These are phyloP conservation scores for Odontesthes bonariensis DNA, from an alignment of 2,113 vertebrate genomes.

Conservation along the genomic window DNA sequence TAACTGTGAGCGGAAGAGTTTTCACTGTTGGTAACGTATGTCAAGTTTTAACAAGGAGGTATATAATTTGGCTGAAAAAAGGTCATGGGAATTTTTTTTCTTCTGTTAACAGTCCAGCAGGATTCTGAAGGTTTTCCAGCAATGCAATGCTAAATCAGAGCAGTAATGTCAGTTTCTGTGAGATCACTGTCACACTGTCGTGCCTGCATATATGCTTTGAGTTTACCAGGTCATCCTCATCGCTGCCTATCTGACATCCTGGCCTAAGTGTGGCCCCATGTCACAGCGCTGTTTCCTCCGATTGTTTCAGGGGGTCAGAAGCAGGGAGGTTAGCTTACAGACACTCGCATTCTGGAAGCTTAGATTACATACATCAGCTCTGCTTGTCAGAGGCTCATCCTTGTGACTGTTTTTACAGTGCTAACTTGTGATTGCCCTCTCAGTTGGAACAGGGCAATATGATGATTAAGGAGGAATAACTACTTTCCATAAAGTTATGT, in stretches of 20 bases:
- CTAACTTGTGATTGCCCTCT: slow-evolving; percentile 2
- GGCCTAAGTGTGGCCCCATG: slow-evolving; percentile 53
- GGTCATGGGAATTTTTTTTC: neutral
- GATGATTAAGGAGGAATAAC: neutral
- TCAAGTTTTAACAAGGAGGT: neutral
- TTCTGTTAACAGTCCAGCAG: neutral
- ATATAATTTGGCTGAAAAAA: neutral
- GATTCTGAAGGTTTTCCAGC: neutral
- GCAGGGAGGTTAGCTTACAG: slow-evolving; percentile 48
- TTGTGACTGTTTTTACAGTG: slow-evolving; percentile 47
- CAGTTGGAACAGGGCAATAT: neutral
- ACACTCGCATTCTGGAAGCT: slow-evolving; percentile 28
- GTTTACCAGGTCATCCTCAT: slow-evolving; percentile 25
- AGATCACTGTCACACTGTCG: neutral
- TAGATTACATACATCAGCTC: slow-evolving; percentile 4
- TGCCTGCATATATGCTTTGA: neutral
- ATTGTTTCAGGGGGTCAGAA: slow-evolving; percentile 69
- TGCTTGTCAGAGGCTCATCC: slow-evolving; percentile 15
- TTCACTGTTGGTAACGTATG: neutral
- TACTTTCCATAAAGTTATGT: slow-evolving; percentile 38
- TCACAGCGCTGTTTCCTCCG: slow-evolving; percentile 67
- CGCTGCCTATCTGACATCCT: slow-evolving; percentile 71
- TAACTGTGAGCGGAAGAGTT: no score
- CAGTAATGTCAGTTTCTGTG: neutral
- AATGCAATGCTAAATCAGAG: neutral